phyloP scores from a whole-genome alignment of 2,797 vertebrate species.

The Muscicapa striata region DNA sequence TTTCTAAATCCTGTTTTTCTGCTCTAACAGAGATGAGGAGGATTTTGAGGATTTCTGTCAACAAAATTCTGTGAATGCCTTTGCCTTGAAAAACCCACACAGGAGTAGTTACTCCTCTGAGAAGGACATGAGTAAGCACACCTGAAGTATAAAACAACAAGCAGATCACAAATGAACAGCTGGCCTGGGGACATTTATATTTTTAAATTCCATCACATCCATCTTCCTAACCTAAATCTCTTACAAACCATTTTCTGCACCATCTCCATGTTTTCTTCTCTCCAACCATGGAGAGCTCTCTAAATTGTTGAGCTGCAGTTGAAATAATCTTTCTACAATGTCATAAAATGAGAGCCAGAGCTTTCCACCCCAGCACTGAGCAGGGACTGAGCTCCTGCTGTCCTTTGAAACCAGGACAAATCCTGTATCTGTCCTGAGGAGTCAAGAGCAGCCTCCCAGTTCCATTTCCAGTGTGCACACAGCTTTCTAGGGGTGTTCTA shows the following conservation, averaged over 20 bases:
- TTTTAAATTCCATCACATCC: neutral
- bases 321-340: neutral
- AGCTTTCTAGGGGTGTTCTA: neutral
- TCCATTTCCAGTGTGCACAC: neutral
- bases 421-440: neutral
- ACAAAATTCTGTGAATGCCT: neutral
- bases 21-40: neutral
- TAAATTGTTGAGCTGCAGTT: neutral
- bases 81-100: neutral
- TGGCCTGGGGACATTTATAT: neutral
- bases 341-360: neutral
- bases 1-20: neutral
- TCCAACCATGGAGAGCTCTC: rapidly evolving
- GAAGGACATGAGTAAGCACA: neutral
- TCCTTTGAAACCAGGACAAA: neutral
- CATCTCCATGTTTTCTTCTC: neutral
- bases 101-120: neutral
- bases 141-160: neutral
- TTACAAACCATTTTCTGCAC: neutral
- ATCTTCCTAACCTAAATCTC: neutral
- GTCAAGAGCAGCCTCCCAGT: neutral
- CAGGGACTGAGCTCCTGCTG: neutral
- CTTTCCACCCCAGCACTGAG: neutral
- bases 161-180: neutral
- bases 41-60: neutral